Conservation (phyloP, 2,797 vertebrate species). For the Cyprinodon diabolis region DNA sequence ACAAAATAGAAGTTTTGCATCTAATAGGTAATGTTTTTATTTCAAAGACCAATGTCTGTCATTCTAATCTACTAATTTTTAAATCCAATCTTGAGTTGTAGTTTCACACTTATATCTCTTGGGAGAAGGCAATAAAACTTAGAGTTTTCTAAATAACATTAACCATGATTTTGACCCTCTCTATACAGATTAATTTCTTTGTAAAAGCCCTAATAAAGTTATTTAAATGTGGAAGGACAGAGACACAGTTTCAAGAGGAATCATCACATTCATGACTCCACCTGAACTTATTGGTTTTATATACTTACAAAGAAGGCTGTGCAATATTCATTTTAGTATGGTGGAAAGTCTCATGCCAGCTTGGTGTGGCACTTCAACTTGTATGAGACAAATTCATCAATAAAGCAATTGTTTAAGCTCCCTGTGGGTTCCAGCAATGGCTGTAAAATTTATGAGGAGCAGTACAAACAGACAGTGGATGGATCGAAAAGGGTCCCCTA, state of each 20-base stretch:
- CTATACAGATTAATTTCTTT: constrained; percentile 25
- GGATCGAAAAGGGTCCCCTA: constrained; percentile 81
- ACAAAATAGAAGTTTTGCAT: constrained; percentile 6
- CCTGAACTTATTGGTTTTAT: constrained; percentile 24
- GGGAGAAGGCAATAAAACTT: constrained; percentile 36
- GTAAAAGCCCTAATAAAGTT: neutral
- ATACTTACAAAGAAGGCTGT: neutral
- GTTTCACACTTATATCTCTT: constrained; percentile 40
- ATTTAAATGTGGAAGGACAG: constrained; percentile 14
- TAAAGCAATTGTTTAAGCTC: constrained; percentile 85
- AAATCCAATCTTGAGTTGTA: constrained; percentile 35
- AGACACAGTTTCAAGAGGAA: constrained; percentile 33
- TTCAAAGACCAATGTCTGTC: neutral
- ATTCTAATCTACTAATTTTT: constrained; percentile 18
- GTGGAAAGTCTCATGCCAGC: constrained; percentile 41
- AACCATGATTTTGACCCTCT: constrained; percentile 30
- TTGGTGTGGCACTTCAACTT: constrained; percentile 55
- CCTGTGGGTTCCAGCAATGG: constrained; percentile 70
- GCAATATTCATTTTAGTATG: constrained; percentile 40
- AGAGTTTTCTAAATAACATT: constrained; percentile 34
- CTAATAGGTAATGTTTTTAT: constrained; percentile 30
- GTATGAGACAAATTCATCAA: constrained; percentile 80
- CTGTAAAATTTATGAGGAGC: constrained; percentile 83
- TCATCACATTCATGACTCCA: constrained; percentile 9
- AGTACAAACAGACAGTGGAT: constrained; percentile 84